Percentiles rank a stretch among this genome's conserved stretches.
phyloP scores from a whole-genome alignment of 2,888 invertebrate species.

The Sabatieria punctata region DNA sequence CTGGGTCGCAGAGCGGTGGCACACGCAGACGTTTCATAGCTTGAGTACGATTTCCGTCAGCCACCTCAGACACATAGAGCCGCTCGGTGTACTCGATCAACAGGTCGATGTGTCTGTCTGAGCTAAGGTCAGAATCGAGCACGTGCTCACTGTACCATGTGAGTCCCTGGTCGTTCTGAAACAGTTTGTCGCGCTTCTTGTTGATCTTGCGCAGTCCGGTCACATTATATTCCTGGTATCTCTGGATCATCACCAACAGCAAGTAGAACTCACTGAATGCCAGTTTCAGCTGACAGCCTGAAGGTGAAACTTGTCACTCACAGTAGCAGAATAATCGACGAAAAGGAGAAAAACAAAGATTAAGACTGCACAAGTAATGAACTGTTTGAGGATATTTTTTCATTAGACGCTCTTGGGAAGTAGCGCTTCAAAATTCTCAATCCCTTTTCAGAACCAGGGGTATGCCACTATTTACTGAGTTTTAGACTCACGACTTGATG shows the following conservation, averaged over 20 bases:
- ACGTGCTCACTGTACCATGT: not conserved
- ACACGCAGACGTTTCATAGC: too few species aligned
- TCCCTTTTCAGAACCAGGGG: too few species aligned
- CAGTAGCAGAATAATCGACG: too few species aligned
- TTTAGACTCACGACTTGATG: too few species aligned
- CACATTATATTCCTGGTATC: slow-evolving; percentile 12
- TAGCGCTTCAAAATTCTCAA: too few species aligned
- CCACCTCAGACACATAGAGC: slow-evolving; percentile 33
- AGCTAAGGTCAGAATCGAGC: not conserved
- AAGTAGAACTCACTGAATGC: slow-evolving; percentile 38
- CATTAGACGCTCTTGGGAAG: too few species aligned
- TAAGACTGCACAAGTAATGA: too few species aligned
- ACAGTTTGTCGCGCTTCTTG: not conserved
- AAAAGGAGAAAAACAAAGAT: too few species aligned
- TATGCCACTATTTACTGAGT: too few species aligned
- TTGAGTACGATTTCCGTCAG: slow-evolving; percentile 76
- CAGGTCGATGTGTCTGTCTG: not conserved
- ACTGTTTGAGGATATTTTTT: too few species aligned
- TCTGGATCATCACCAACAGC: slow-evolving; percentile 35
- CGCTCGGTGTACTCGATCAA: slow-evolving; percentile 15
- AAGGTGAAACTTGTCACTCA: not conserved
- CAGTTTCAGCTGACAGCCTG: slow-evolving; percentile 32
- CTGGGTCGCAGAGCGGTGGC: too few species aligned
- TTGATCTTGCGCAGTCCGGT: not conserved
- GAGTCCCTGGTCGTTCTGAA: not conserved